Base-by-base conservation (phyloP, 2,797 vertebrate genomes). In the Bradypodion ventrale region DNA sequence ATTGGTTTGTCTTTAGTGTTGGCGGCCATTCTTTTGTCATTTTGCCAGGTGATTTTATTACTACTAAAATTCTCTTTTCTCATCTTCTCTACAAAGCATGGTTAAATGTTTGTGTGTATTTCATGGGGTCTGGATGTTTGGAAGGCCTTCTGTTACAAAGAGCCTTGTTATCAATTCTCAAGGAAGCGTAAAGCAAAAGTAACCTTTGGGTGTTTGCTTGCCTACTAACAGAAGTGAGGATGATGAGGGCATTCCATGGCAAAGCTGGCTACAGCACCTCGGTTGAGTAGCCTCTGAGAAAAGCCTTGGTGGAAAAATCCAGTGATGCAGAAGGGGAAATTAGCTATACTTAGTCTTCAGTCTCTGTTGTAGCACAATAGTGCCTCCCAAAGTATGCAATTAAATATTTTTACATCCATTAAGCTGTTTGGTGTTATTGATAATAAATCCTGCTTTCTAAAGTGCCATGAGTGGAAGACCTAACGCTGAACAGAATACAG, bases 251-350 rank as follows among this genome's bases (percentile, higher is more conserved):
- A 21, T 63, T 73, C n/a, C 13, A 5, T 70, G 73, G 7, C 60
- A n/a, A 0, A 0, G n/a, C 21, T 79, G 69, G 37, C 25, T 81
- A 3, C 0, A 0, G 37, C 80, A 75, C 32, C 40, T 44, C 75
- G 29, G 6, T 0, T 56, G 9, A 83, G 42, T 66, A 32, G 70
- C 4, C 32, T 78, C n/a, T 25, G 23, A 56, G 4, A 5, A 80
- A 79, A 85, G 74, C 9, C 40, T 73, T 37, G 40, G 6, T 69
- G 70, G 10, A 87, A 75, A 52, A n/a, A 75, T 80, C 46, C 70
- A 80, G 29, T 35, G 49, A 16, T 60, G 32, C 16, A 40, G 44
- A n/a, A 75, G 15, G 46, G 49, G n/a, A 80, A 29, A 59, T 68
- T 68, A 74, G 44, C 19, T 79, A n/a, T 40, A 23, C 16, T 56